Base-by-base conservation (phyloP, 2,888 invertebrate species). In the Noctuana brunneofusca region DNA sequence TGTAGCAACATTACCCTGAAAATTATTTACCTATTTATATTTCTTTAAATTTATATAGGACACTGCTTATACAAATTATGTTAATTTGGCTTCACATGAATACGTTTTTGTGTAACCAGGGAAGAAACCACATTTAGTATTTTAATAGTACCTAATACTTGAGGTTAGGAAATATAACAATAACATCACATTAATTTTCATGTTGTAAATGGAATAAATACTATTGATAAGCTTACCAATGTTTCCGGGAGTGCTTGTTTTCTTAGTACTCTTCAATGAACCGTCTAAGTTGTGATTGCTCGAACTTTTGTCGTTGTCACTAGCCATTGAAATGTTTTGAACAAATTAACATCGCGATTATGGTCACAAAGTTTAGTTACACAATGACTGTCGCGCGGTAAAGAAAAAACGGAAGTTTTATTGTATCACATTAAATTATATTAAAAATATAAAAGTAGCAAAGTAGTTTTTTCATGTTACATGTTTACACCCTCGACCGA, bases 261-360 rank as follows among this genome's bases (percentile, higher is more conserved):
- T 89, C 73, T 83, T 89, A 71, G 72, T 83, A 75, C 71, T 83
- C 73, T 84, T 91, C 72, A 88, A 58, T 65, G 87, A 86, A 73
- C 86, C 87, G 75, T 89, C 86, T 70, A 86, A 87, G 79, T 86
- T 89, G 70, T 83, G 85, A 86, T 83, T 86, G 83, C 80, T 83
- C 71, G 82, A 88, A 89, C 82, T 85, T 87, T 88, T 89, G 75
- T 89, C 88, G 84, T 81, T 88, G 86, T 91, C 91, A 91, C 88
- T 90, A 83, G 90, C 90, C 90, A 91, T 91, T 86, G 89, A 87
- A 88, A 83, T 75, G 75, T 79, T 69, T 74, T 67, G 53, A 46
- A 52, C 35, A 57, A 52, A 63, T 48, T 50, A 52, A 57, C 57
- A 63, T 63, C 20, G 46, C 41, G 32, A 50, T 50, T 41, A 63